Evolutionary conservation across 2,113 vertebrate species (phyloP).

Genomic region (Urocynchramus pylzowi): DNA sequence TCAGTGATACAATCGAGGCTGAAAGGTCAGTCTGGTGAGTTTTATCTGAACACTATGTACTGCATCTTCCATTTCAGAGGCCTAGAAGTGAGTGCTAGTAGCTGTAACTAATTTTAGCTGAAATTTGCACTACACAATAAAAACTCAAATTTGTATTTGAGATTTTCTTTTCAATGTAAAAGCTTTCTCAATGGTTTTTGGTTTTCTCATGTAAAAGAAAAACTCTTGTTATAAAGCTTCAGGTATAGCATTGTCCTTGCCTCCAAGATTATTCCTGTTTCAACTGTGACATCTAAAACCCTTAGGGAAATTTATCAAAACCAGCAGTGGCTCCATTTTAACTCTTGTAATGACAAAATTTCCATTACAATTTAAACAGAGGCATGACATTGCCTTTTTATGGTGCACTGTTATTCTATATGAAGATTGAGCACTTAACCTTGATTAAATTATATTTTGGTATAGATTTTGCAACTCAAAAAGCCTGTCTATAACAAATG

Average conservation of each 20-base stretch:
- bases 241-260: not conserved
- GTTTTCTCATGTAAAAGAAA: not conserved
- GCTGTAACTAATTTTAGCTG: not conserved
- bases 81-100: not conserved
- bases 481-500: not conserved
- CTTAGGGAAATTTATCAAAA: not conserved
- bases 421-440: not conserved
- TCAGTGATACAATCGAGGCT: rapidly evolving
- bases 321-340: not conserved
- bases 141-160: not conserved
- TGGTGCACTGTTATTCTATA: not conserved
- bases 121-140: not conserved
- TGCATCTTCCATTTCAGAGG: not conserved
- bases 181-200: not conserved
- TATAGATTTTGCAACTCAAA: not conserved
- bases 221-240: not conserved
- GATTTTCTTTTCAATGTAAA: not conserved
- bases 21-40: not conserved
- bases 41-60: not conserved
- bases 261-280: not conserved
- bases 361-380: not conserved
- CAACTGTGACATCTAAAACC: not conserved
- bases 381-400: not conserved
- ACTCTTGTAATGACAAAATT: not conserved
- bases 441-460: not conserved